These are phyloP conservation scores for Pelvicachromis taeniatus DNA, from an alignment of 2,113 vertebrate genomes.

Conservation along the genomic window DNA sequence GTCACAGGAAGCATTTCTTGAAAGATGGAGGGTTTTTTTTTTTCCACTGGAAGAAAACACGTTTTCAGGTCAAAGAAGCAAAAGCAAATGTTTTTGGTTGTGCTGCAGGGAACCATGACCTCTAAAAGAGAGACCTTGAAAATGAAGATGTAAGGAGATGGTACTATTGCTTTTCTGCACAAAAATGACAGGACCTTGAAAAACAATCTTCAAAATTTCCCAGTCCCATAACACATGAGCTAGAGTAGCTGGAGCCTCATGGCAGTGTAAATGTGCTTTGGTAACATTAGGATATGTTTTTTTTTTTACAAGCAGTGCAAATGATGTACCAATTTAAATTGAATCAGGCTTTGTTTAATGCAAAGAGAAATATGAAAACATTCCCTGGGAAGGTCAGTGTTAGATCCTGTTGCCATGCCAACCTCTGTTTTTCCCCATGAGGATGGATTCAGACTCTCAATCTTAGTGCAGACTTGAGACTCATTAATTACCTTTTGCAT, in stretches of 20 bases:
- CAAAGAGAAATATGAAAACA: background rate
- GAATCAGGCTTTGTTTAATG: background rate
- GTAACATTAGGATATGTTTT: background rate
- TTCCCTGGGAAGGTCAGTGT: background rate
- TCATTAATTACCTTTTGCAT: background rate
- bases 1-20: rapidly evolving
- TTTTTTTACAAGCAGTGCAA: background rate
- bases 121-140: background rate
- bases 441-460: background rate
- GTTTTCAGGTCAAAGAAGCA: background rate
- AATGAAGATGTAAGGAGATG: background rate
- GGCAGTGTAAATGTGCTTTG: background rate
- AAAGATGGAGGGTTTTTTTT: background rate
- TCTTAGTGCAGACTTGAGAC: background rate
- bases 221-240: background rate
- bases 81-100: rapidly evolving
- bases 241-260: rapidly evolving
- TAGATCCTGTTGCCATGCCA: background rate
- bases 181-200: background rate
- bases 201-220: background rate
- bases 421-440: background rate
- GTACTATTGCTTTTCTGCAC: background rate
- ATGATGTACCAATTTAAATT: background rate
- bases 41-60: background rate
- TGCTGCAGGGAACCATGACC: background rate